A percentile compares a stretch with the other conserved stretches of the same genome.
phyloP scores from a whole-genome alignment of 2,113 vertebrate species.

The Mirounga angustirostris region DNA sequence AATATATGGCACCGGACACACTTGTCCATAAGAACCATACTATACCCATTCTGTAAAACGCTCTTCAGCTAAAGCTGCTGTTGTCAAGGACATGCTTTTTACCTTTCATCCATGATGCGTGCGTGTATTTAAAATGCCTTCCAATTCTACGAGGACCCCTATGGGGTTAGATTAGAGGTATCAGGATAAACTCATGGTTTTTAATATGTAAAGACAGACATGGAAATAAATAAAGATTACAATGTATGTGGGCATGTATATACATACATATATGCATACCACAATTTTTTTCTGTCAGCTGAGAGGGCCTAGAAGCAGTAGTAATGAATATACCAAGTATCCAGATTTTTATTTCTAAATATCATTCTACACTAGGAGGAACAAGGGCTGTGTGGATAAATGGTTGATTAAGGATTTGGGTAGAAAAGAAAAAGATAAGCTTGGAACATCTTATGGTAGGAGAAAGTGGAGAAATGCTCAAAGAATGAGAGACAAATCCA shows the following conservation, averaged over 20 bases:
- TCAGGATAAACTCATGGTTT: background rate
- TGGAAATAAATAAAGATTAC: background rate
- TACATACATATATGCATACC: background rate
- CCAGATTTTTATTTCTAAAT: conserved; percentile 18
- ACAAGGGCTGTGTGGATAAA: background rate
- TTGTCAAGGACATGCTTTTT: background rate
- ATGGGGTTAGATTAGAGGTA: background rate
- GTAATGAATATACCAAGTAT: background rate
- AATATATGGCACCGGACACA: background rate
- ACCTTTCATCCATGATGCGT: background rate
- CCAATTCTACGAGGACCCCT: background rate
- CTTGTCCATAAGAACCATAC: background rate
- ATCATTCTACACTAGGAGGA: background rate
- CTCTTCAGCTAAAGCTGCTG: background rate
- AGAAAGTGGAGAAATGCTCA: background rate
- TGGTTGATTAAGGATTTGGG: background rate
- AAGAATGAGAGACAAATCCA: background rate
- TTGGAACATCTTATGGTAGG: background rate
- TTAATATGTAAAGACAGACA: background rate
- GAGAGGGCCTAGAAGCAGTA: background rate
- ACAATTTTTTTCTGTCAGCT: background rate
- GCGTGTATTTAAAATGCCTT: background rate
- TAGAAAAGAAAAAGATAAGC: background rate
- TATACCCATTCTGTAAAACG: background rate
- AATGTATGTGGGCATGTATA: background rate